Base-by-base conservation (phyloP, 2,113 vertebrate genomes). In the Oenanthe oenanthe region DNA sequence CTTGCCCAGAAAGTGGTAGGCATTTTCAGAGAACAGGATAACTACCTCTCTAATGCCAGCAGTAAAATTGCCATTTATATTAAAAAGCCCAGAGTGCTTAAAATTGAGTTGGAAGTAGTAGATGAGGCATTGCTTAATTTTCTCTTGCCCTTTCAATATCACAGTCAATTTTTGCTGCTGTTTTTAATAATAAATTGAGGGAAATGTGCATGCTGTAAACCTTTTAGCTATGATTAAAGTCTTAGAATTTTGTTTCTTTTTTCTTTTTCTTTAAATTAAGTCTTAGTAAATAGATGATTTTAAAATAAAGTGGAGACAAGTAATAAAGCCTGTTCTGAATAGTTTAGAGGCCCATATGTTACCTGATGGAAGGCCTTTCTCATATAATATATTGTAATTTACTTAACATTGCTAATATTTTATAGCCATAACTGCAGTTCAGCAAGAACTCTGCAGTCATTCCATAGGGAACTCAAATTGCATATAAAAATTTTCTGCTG, bases 1-100 rank as follows among this genome's bases (percentile, higher is more conserved):
- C 21, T 72, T 74, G 60, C 45, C 18, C 47, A 65, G 54, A 76
- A 73, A 75, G 47, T 26, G 18, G 45, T 13, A 85, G 71, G 26
- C 38, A 8, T 79, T 83, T 48, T 82, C 81, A 70, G 60, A 86
- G 71, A 74, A 63, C 14, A 31, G 60, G 47, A 65, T 90, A 63
- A 77, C 85, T 86, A 18, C 34, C 38, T 48, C 73, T 92, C 57
- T 86, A 84, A 86, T 82, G 40, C 42, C 13, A 81, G 73, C 70
- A 74, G 83, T 81, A 96, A 91, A 92, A 86, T 57, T 86, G 72
- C 36, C 54, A 36, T 89, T 93, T 93, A 48, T 78, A 91, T 72
- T 77, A 81, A 91, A 91, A 95, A 43, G 32, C 17, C 12, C 19
- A 15, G 34, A 95, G 57, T 75, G 65, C 53, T 93, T 71, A 81